Evolutionary conservation across 2,797 vertebrate species (phyloP).

Genomic region (Phalanger gymnotis): DNA sequence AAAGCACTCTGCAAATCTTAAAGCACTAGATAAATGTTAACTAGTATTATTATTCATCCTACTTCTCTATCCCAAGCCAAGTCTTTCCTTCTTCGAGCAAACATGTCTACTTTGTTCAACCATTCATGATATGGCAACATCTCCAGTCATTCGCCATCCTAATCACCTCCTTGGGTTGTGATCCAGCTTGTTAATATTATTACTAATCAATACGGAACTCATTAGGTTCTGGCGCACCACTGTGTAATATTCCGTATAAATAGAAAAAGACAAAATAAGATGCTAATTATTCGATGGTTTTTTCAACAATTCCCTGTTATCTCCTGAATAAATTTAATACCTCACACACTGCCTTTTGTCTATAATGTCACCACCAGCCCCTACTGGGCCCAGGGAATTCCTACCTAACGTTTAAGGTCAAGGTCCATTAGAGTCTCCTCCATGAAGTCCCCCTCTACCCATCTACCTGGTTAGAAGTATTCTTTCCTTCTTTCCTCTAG

Average conservation of each 20-base stretch:
- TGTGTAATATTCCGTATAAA: slow-evolving; percentile 29
- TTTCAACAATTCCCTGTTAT: background rate
- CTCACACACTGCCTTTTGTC: background rate
- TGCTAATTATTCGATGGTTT: background rate
- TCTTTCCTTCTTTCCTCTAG: background rate
- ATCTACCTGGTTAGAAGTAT: background rate
- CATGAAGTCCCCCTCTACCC: background rate
- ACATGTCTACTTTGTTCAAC: background rate
- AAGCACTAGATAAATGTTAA: too few species aligned
- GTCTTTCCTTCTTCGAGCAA: background rate
- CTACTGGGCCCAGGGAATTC: background rate
- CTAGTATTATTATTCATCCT: background rate
- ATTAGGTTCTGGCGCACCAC: background rate
- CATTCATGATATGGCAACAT: background rate
- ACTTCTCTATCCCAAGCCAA: background rate
- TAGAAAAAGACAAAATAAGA: slow-evolving; percentile 27
- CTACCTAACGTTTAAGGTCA: background rate
- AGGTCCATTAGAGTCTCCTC: background rate
- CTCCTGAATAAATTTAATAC: background rate
- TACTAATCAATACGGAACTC: background rate
- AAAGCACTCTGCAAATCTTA: background rate
- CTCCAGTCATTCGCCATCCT: background rate
- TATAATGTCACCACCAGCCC: background rate
- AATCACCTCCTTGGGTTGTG: background rate
- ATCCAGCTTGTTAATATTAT: background rate